phyloP scores from a whole-genome alignment of 2,113 vertebrate species.

The Rhea pennata region DNA sequence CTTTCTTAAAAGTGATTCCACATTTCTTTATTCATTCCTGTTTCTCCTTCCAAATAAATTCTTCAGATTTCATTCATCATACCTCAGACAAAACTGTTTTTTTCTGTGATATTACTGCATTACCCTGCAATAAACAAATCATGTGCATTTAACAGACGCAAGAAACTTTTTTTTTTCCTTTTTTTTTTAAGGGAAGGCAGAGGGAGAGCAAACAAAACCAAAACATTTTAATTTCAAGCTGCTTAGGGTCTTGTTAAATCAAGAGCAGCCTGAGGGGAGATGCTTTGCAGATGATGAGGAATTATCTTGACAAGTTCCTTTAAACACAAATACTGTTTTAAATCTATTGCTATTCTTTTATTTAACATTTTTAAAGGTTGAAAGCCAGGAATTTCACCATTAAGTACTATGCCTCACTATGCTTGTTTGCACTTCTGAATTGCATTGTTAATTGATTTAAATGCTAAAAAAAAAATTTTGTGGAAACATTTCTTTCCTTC shows the following conservation, averaged over 20 bases:
- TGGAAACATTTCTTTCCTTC: neutral
- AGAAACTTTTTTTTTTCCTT: neutral
- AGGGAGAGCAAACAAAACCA: neutral
- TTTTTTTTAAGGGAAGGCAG: no score
- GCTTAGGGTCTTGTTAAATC: neutral
- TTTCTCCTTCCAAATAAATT: neutral
- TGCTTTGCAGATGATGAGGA: neutral
- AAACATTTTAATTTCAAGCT: constrained; percentile 18
- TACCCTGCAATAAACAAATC: neutral
- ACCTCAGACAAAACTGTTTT: neutral
- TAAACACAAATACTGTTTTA: neutral
- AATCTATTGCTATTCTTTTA: neutral
- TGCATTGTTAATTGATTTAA: neutral
- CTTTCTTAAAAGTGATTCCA: neutral
- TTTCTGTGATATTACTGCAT: neutral
- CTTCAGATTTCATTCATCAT: neutral
- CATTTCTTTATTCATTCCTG: neutral
- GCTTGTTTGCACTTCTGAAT: neutral
- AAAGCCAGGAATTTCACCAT: neutral
- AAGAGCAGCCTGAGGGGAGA: neutral
- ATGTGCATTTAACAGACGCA: neutral
- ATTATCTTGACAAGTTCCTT: constrained; percentile 9
- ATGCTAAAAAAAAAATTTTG: neutral
- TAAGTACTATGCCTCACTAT: neutral
- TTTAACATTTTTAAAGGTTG: neutral